Evolutionary conservation across 2,113 vertebrate species (phyloP).

Genomic region (Myotis brandtii): DNA sequence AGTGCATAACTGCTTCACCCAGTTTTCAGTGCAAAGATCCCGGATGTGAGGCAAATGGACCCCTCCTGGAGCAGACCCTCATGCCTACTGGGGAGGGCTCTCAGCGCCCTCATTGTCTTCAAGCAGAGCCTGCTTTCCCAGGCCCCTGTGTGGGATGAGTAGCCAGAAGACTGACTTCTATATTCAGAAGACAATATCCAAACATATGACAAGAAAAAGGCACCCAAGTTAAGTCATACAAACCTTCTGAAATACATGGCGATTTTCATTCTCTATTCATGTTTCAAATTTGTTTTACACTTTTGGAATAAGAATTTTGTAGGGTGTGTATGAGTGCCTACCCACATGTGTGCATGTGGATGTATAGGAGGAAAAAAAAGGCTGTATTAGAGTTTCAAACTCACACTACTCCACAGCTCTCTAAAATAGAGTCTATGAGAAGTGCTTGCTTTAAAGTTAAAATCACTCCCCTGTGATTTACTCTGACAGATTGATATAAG

Average conservation of each 20-base stretch:
- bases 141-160: constrained; percentile 9
- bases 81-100: background rate
- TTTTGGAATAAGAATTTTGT: background rate
- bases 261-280: constrained; percentile 66
- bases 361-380: background rate
- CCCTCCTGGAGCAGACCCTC: constrained; percentile 41
- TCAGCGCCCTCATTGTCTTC: background rate
- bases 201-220: constrained; percentile 22
- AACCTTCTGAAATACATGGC: constrained; percentile 63
- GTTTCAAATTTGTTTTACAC: background rate
- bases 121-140: constrained; percentile 22
- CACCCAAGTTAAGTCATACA: constrained; percentile 6
- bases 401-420: constrained; percentile 63
- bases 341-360: background rate
- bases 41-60: constrained; percentile 26
- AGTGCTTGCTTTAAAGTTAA: constrained; percentile 67
- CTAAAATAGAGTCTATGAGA: constrained; percentile 59
- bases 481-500: background rate
- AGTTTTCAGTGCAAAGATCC: constrained; percentile 63
- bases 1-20: constrained; percentile 35
- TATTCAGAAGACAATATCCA: constrained; percentile 49
- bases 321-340: background rate
- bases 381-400: constrained; percentile 66
- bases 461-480: constrained; percentile 51
- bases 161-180: constrained; percentile 54